phyloP scores from a whole-genome alignment of 1,140 invertebrate species.

The Ceratina australensis region DNA sequence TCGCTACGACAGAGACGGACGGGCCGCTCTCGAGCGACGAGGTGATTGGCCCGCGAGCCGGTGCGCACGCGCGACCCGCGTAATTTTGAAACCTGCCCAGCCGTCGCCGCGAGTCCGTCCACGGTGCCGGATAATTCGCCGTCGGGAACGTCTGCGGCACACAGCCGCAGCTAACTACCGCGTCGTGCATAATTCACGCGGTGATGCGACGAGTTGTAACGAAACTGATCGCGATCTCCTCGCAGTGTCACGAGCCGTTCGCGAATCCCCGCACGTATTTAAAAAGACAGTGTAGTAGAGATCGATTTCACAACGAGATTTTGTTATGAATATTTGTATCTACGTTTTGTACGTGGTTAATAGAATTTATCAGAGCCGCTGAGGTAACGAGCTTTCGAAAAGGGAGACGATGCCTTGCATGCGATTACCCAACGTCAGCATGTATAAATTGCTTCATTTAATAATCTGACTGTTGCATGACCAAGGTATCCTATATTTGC shows the following conservation, averaged over 20 bases:
- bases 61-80: slow-evolving; percentile 62
- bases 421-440: neutral
- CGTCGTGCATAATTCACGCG: neutral
- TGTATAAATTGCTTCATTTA: neutral
- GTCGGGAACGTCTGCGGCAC: neutral
- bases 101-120: neutral
- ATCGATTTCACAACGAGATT: neutral
- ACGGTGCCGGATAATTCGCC: slow-evolving; percentile 20
- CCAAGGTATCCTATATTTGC: neutral
- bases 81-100: slow-evolving; percentile 49
- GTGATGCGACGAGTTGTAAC: neutral
- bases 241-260: no score
- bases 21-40: slow-evolving; percentile 46
- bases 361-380: neutral
- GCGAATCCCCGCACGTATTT: no score
- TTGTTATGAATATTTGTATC: neutral
- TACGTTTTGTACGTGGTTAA: no score
- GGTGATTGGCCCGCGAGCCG: slow-evolving; percentile 56
- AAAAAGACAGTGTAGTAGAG: neutral
- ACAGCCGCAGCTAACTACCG: no score
- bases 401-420: neutral
- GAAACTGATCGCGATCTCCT: neutral
- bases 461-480: neutral
- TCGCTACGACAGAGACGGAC: slow-evolving; percentile 63
- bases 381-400: neutral